Base-by-base conservation (phyloP, 2,113 vertebrate genomes). In the Etia nguti region DNA sequence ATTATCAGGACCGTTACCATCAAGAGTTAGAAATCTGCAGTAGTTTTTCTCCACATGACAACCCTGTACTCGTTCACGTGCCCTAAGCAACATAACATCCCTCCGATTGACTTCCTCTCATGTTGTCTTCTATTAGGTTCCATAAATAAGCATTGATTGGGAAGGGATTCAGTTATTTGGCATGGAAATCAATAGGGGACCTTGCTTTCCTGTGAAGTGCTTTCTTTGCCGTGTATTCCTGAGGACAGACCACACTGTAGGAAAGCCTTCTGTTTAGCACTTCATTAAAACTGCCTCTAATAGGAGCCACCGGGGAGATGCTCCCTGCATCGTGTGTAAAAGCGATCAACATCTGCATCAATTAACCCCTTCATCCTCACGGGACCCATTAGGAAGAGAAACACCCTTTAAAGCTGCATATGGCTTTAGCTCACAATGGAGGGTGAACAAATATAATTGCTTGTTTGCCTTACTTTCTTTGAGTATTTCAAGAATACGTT, bases 301-400 rank as follows among this genome's bases (percentile, higher is more conserved):
- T 97, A 97, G 95, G 96, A 97, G 96, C 96, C 97, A 96, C 96
- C 48, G 20, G 97, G 97, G 97, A 97, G 96, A 96, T 91, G 94
- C 94, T 96, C 96, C 93, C 92, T 89, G 89, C 94, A 92, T 96
- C 95, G 94, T 88, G 93, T 97, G 97, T 96, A 96, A 94, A 95
- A 96, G 96, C 96, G 95, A 97, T 98, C 97, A 97, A 97, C 98
- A 97, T 97, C 97, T 97, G 97, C 96, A 97, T 97, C 97, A 97
- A 97, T 98, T 97, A 98, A 97, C 97, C 96, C 96, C 91, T 86
- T 93, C 82, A 91, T 97, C 97, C 96, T 97, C 38, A 34, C n/a
- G 97, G 97, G 97, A 90, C 93, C 97, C 95, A 96, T 97, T 97
- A 97, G 96, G 93, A 94, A 92, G 95, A 96, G 89, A 96, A 97